phyloP scores from a whole-genome alignment of 2,113 vertebrate species.

The Marmota flaviventris region DNA sequence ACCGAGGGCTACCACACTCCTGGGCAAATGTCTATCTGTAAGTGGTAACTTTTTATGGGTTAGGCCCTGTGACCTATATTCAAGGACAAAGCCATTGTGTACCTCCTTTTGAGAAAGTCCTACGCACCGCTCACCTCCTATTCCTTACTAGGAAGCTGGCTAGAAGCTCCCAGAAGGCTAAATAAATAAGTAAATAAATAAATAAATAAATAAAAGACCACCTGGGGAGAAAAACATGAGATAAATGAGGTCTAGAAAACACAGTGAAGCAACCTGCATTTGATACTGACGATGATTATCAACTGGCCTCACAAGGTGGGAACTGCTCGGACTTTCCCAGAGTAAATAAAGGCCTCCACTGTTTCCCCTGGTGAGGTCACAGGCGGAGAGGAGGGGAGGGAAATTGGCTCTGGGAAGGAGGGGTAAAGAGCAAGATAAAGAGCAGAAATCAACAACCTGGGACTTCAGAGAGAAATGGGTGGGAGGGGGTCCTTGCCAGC shows the following conservation, averaged over 20 bases:
- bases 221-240: slow-evolving; percentile 1
- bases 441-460: not conserved
- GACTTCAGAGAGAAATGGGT: slow-evolving; percentile 7
- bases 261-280: slow-evolving; percentile 64
- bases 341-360: slow-evolving; percentile 75
- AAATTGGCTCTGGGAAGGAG: not conserved
- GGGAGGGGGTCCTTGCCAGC: not conserved
- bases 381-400: slow-evolving; percentile 47
- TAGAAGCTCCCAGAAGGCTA: slow-evolving; percentile 23
- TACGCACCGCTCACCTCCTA: not conserved
- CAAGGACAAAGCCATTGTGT: not conserved
- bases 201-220: not conserved
- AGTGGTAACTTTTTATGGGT: not conserved
- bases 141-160: not conserved
- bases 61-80: not conserved
- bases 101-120: not conserved
- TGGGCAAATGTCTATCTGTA: not conserved
- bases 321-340: slow-evolving; percentile 65
- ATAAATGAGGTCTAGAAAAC: slow-evolving; percentile 67
- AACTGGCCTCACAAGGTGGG: slow-evolving; percentile 64
- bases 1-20: not conserved
- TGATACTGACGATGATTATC: slow-evolving; percentile 77
- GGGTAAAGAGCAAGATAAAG: not conserved
- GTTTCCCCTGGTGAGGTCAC: slow-evolving; percentile 80
- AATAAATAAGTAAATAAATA: not conserved